Evolutionary conservation across 2,797 vertebrate genomes (phyloP).

Genomic region (Merluccius polli): DNA sequence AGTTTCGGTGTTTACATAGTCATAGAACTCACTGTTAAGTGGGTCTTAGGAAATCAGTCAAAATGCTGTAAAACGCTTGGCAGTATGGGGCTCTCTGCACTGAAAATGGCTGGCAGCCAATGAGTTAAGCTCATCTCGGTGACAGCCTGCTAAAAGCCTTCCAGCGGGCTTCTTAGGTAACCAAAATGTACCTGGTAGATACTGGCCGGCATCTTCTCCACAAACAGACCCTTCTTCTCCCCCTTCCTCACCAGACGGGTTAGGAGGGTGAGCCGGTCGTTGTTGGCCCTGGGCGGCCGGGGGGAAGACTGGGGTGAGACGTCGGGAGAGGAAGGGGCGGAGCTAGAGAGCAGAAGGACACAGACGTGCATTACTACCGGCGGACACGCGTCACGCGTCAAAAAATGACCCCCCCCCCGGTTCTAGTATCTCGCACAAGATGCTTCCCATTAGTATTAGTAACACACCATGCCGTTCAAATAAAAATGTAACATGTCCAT

Average conservation of each 20-base stretch:
- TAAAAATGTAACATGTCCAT: background rate
- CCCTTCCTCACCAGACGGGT: slow-evolving; percentile 95
- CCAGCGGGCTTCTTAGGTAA: background rate
- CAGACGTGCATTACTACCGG: background rate
- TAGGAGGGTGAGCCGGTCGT: slow-evolving; percentile 92
- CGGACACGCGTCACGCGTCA: background rate
- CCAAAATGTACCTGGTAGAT: slow-evolving; percentile 89
- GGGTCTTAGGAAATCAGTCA: too few species aligned
- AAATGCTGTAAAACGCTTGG: too few species aligned
- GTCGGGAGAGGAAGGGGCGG: slow-evolving; percentile 96
- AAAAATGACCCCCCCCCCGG: too few species aligned
- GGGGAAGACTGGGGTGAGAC: slow-evolving; percentile 97
- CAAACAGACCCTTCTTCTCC: slow-evolving; percentile 97
- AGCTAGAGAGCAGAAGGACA: slow-evolving; percentile 69
- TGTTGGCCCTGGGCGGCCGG: slow-evolving; percentile 92
- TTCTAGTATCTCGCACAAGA: too few species aligned
- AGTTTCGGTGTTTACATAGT: too few species aligned
- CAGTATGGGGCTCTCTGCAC: too few species aligned
- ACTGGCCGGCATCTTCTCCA: slow-evolving; percentile 95
- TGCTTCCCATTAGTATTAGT: background rate
- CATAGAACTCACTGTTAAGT: too few species aligned
- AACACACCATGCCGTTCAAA: background rate
- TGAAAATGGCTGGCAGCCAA: too few species aligned
- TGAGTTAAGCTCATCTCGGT: too few species aligned
- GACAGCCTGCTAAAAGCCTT: too few species aligned